A percentile compares a stretch with the other conserved stretches of the same genome.
phyloP scores from a whole-genome alignment of 1,140 invertebrate genomes.

The Ceratitis capitata region DNA sequence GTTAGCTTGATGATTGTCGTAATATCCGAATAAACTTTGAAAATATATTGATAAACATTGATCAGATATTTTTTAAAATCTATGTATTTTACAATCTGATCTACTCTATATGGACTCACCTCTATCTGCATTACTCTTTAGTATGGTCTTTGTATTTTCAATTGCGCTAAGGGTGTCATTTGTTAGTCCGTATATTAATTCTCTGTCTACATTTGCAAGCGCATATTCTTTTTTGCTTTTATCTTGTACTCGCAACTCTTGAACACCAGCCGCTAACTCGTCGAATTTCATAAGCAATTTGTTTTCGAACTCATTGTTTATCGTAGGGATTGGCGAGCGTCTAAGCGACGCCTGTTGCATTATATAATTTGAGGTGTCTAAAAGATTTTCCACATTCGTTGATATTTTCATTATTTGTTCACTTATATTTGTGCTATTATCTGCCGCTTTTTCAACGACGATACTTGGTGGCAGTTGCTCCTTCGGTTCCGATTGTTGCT shows the following conservation, averaged over 20 bases:
- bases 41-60: too few relatives aligned
- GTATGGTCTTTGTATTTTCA: slow-evolving; percentile 50
- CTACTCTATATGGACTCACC: slow-evolving; percentile 47
- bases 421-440: too few relatives aligned
- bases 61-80: too few relatives aligned
- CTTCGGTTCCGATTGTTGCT: too few relatives aligned
- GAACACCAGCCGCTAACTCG: slow-evolving; percentile 46
- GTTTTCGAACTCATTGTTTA: slow-evolving; percentile 53
- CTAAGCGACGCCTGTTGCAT: slow-evolving; percentile 48
- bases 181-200: slow-evolving; percentile 55
- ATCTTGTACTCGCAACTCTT: slow-evolving; percentile 44
- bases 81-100: too few relatives aligned
- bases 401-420: slow-evolving; percentile 69
- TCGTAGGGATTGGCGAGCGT: slow-evolving; percentile 44
- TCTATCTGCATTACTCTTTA: slow-evolving; percentile 47
- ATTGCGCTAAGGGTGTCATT: slow-evolving; percentile 59
- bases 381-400: slow-evolving; percentile 68
- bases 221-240: slow-evolving; percentile 39
- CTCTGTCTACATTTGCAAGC: slow-evolving; percentile 52
- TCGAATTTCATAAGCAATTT: slow-evolving; percentile 50
- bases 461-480: too few relatives aligned
- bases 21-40: too few relatives aligned
- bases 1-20: too few relatives aligned
- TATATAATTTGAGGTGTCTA: slow-evolving; percentile 58
- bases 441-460: too few relatives aligned